Percentiles rank a stretch among this genome's conserved stretches.
phyloP scores from a whole-genome alignment of 2,113 vertebrate species.

The Perognathus longimembris region DNA sequence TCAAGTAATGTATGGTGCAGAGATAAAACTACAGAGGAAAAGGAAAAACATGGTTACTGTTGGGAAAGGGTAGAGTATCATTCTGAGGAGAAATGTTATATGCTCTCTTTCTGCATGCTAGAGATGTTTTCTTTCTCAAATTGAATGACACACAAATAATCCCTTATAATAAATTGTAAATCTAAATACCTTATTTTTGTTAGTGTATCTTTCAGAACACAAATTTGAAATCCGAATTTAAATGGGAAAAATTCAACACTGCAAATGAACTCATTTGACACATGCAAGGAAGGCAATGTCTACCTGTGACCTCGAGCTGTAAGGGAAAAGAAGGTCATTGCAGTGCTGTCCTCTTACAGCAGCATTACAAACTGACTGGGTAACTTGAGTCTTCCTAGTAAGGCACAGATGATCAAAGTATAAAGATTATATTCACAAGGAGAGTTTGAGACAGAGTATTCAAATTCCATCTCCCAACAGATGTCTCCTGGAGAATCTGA shows the following conservation, averaged over 20 bases:
- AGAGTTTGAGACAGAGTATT: background rate
- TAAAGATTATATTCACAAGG: background rate
- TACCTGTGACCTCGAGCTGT: background rate
- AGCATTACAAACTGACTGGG: background rate
- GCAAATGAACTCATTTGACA: background rate
- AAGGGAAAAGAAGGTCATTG: background rate
- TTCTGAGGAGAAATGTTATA: fast-evolving
- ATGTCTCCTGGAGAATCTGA: background rate
- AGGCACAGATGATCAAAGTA: background rate
- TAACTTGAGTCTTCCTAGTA: background rate
- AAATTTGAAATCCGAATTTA: background rate
- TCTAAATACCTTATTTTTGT: background rate
- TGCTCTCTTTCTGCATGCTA: background rate
- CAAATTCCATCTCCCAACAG: background rate
- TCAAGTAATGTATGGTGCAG: background rate
- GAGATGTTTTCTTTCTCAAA: background rate
- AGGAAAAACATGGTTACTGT: background rate
- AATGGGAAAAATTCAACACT: background rate
- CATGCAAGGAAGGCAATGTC: background rate
- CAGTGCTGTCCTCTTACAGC: background rate
- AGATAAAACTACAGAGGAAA: background rate
- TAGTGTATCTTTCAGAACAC: background rate
- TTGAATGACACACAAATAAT: background rate
- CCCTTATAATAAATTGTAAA: background rate
- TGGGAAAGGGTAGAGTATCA: fast-evolving